Percentiles rank a stretch among this genome's conserved stretches.
phyloP scores from a whole-genome alignment of 2,797 vertebrate species.

The Peromyscus eremicus region DNA sequence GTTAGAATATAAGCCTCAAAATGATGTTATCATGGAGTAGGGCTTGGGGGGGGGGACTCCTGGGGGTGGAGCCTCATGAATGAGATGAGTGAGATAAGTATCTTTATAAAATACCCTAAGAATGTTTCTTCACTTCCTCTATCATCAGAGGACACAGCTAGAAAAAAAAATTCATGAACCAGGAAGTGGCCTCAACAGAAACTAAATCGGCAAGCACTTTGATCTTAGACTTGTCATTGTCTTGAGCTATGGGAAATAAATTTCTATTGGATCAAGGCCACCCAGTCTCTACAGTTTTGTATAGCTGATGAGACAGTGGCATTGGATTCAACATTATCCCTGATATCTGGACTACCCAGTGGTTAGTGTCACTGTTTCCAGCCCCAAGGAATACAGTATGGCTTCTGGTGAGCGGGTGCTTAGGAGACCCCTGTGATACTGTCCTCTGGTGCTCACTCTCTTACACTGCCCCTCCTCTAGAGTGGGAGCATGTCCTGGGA shows the following conservation, averaged over 20 bases:
- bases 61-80: not conserved
- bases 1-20: not conserved
- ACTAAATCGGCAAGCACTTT: not conserved
- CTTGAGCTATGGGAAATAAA: not conserved
- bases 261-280: not conserved
- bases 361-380: not conserved
- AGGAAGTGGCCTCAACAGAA: not conserved
- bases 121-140: not conserved
- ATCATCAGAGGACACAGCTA: not conserved
- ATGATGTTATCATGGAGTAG: not conserved
- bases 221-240: not conserved
- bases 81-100: not conserved
- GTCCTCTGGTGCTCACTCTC: fast-evolving
- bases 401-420: not conserved
- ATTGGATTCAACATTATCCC: not conserved
- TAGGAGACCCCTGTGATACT: not conserved
- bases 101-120: not conserved
- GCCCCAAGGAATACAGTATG: not conserved
- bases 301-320: not conserved
- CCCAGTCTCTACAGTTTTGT: not conserved
- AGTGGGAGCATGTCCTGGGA: not conserved
- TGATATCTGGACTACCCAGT: not conserved
- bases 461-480: fast-evolving
- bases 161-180: not conserved
- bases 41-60: not conserved